A percentile compares a stretch with the other conserved stretches of the same genome.
Conservation (phyloP, 2,797 vertebrate species). For the Anomalospiza imberbis region DNA sequence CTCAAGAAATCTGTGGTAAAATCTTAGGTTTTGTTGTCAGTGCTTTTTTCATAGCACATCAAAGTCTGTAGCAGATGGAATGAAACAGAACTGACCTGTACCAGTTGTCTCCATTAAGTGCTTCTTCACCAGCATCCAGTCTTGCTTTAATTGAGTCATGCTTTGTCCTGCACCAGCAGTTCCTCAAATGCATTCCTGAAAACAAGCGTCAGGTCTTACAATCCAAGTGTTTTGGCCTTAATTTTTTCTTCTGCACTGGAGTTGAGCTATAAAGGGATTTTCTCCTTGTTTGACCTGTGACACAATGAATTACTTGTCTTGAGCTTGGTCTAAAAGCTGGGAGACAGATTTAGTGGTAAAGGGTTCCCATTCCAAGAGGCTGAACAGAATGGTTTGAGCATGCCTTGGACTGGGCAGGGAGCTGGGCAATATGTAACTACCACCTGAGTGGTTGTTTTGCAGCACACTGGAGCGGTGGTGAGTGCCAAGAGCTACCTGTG, state of each 20-base stretch:
- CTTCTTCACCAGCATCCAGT: neutral
- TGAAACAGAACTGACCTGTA: neutral
- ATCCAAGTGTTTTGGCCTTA: neutral
- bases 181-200: neutral
- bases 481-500: slow-evolving; percentile 94
- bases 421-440: neutral
- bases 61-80: slow-evolving; percentile 1
- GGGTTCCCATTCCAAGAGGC: neutral
- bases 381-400: neutral
- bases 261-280: neutral
- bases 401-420: neutral
- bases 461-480: slow-evolving; percentile 93
- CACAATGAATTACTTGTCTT: neutral
- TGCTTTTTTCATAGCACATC: neutral
- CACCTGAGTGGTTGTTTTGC: slow-evolving; percentile 49
- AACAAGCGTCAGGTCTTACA: neutral
- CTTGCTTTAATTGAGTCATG: neutral
- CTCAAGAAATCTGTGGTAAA: neutral
- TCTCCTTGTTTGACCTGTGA: neutral
- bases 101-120: neutral
- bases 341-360: neutral
- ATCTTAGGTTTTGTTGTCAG: neutral
- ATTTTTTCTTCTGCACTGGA: neutral
- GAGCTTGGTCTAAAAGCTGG: neutral
- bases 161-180: neutral